Conservation (phyloP, 2,888 invertebrate genomes). For the Eristalinus aeneus region DNA sequence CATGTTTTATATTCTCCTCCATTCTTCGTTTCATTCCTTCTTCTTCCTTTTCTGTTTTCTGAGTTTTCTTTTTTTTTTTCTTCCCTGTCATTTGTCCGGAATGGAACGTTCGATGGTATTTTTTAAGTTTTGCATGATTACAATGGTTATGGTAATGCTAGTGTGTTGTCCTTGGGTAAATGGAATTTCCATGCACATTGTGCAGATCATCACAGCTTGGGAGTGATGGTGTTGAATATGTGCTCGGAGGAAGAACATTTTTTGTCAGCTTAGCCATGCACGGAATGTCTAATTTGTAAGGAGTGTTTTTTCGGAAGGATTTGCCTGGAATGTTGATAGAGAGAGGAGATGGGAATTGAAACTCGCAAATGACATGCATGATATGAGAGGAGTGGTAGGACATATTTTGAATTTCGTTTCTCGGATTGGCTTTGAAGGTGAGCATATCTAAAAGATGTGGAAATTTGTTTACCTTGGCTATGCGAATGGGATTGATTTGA, state of each 20-base stretch:
- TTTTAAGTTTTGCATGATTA: conserved; percentile 63
- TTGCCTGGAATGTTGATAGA: conserved; percentile 27
- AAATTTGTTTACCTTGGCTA: no score
- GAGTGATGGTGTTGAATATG: conserved; percentile 46
- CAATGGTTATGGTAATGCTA: conserved; percentile 64
- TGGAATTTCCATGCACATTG: conserved; percentile 68
- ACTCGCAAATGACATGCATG: conserved; percentile 43
- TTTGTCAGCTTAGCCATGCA: conserved; percentile 45
- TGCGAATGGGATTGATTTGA: no score
- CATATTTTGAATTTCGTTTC: background rate
- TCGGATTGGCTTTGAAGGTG: background rate
- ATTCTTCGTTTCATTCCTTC: conserved; percentile 26
- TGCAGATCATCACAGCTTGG: conserved; percentile 51
- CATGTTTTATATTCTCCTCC: conserved; percentile 71
- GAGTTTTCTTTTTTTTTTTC: background rate
- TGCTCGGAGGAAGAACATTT: conserved; percentile 32
- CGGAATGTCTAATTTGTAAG: conserved; percentile 61
- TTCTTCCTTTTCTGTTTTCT: conserved; percentile 2
- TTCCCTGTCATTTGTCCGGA: conserved; percentile 6
- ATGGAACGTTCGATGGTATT: conserved; percentile 44
- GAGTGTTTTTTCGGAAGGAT: conserved; percentile 1
- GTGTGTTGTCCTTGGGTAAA: conserved; percentile 65
- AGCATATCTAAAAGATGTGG: background rate
- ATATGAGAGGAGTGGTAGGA: background rate
- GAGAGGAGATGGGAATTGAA: conserved; percentile 37